Evolutionary conservation across 2,888 invertebrate species (phyloP).

Genomic region (Petrolisthes cinctipes): DNA sequence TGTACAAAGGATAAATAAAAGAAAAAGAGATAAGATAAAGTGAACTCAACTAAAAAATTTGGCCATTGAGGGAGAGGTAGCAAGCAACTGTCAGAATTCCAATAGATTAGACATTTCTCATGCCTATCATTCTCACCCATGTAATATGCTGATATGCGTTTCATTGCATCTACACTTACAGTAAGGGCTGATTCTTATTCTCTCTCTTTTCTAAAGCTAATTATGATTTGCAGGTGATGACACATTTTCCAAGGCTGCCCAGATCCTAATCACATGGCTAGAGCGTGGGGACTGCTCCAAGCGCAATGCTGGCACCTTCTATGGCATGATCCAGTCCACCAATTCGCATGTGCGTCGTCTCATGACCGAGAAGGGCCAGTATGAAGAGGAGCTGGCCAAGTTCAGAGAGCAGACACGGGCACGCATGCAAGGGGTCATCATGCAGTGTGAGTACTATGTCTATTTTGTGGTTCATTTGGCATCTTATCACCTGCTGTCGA

Average conservation of each 20-base stretch:
- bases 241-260: conserved; percentile 63
- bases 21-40: too few species aligned
- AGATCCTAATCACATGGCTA: conserved; percentile 88
- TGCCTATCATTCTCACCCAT: too few species aligned
- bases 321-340: conserved; percentile 95
- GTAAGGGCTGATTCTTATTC: too few species aligned
- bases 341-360: conserved; percentile 91
- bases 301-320: conserved; percentile 90
- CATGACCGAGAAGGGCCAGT: conserved; percentile 84
- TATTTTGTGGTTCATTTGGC: neutral
- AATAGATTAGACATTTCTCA: too few species aligned
- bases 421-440: conserved; percentile 85
- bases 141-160: too few species aligned
- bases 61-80: too few species aligned
- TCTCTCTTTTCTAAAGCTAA: too few species aligned
- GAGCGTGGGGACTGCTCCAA: conserved; percentile 95
- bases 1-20: too few species aligned
- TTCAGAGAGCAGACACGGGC: conserved; percentile 87
- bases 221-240: conserved; percentile 42
- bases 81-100: too few species aligned
- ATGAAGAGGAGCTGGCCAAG: conserved; percentile 88
- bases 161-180: too few species aligned
- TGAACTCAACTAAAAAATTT: too few species aligned
- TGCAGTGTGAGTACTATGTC: conserved; percentile 87
- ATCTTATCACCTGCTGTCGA: neutral